A percentile compares a stretch with the other conserved stretches of the same genome.
These are phyloP conservation scores for Agrochola lota DNA, from an alignment of 2,888 invertebrate genomes.

Conservation along the genomic window DNA sequence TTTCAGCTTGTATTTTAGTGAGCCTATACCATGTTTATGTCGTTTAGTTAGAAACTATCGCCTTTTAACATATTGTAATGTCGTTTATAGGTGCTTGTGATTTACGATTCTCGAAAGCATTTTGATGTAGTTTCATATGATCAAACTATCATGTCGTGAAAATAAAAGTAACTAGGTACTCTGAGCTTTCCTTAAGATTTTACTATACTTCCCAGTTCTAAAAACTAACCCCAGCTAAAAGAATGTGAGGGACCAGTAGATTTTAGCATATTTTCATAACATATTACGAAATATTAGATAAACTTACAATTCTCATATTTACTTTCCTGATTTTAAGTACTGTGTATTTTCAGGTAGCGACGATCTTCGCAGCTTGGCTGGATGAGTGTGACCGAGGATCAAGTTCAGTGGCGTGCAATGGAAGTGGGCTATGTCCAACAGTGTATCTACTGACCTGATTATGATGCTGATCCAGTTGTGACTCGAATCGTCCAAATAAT, in stretches of 20 bases:
- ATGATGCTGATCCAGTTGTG: background rate
- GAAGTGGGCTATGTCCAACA: background rate
- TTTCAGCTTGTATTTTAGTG: conserved; percentile 10
- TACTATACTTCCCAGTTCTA: background rate
- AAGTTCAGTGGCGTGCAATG: background rate
- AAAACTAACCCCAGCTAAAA: background rate
- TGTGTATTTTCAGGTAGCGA: background rate
- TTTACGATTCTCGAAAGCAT: conserved; percentile 37
- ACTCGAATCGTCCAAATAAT: background rate
- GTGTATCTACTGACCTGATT: background rate
- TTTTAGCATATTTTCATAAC: background rate
- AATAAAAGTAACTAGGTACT: background rate
- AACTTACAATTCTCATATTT: conserved; percentile 1
- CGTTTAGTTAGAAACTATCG: conserved; percentile 21
- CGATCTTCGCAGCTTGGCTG: background rate
- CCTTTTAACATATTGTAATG: conserved; percentile 18
- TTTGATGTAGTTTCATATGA: conserved; percentile 22
- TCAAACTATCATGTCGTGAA: conserved; percentile 16
- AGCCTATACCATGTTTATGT: background rate
- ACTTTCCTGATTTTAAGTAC: background rate
- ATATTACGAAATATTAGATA: background rate
- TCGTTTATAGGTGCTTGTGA: conserved; percentile 33
- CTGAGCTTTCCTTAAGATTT: background rate
- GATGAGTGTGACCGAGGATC: background rate
- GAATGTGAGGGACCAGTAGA: background rate